Evolutionary conservation across 2,888 invertebrate genomes (phyloP).

Genomic region (Lamellibrachia satsuma): DNA sequence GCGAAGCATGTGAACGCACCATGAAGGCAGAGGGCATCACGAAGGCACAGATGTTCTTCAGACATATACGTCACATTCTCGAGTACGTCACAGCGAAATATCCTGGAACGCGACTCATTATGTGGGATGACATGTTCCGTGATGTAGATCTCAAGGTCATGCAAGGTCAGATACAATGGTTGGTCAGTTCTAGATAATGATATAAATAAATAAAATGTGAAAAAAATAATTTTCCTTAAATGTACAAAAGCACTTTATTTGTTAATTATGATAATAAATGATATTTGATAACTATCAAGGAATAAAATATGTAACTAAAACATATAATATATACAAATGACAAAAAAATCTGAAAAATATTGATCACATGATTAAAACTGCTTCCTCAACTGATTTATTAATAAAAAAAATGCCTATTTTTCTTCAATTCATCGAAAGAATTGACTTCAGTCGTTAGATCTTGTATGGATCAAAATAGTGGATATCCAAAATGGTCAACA

Average conservation of each 20-base stretch:
- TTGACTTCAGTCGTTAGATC: no score
- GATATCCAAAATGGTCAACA: no score
- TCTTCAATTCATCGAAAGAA: no score
- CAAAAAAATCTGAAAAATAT: neutral
- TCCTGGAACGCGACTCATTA: conserved; percentile 72
- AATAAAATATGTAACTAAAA: neutral
- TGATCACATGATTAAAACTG: neutral
- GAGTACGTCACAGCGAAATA: conserved; percentile 73
- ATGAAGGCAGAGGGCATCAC: conserved; percentile 33
- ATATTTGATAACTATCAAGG: neutral
- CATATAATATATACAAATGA: neutral
- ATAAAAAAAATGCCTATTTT: no score
- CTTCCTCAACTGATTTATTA: neutral
- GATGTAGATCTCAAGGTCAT: conserved; percentile 71
- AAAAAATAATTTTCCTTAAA: neutral
- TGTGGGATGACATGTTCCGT: conserved; percentile 85
- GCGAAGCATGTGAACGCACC: conserved; percentile 59
- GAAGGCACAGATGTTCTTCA: conserved; percentile 57
- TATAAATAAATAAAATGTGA: no score
- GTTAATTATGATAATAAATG: neutral
- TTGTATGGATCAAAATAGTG: no score
- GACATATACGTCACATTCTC: conserved; percentile 56
- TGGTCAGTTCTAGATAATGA: neutral
- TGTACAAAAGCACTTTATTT: neutral
- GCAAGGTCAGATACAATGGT: conserved; percentile 37